Evolutionary conservation across 2,888 invertebrate genomes (phyloP).

Genomic region (Elegia similella): DNA sequence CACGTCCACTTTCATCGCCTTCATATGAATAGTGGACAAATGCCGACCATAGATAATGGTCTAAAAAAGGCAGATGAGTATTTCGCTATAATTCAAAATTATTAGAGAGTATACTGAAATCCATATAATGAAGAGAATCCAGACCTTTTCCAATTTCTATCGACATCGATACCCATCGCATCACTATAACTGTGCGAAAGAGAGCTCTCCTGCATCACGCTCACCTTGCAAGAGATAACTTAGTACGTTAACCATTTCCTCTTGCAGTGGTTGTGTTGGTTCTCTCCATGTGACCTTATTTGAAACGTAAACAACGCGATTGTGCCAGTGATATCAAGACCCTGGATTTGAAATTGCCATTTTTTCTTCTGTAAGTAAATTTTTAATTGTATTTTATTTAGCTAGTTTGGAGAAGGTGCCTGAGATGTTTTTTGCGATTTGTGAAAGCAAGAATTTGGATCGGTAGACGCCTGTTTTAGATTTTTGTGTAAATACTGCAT

Average conservation of each 20-base stretch:
- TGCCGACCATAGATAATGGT: no score
- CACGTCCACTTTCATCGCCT: no score
- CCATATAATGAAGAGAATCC: background rate
- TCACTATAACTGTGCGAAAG: conserved; percentile 57
- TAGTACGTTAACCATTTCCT: conserved; percentile 57
- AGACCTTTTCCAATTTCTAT: conserved; percentile 7
- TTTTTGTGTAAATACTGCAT: no score
- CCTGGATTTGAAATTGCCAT: background rate
- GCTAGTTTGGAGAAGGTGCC: background rate
- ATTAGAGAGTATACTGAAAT: background rate
- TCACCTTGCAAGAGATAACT: conserved; percentile 51
- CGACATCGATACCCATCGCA: conserved; percentile 27
- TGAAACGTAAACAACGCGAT: conserved; percentile 46
- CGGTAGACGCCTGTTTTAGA: background rate
- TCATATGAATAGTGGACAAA: no score
- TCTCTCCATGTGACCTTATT: conserved; percentile 43
- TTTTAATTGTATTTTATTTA: background rate
- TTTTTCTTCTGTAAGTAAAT: background rate
- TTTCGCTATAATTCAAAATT: no score
- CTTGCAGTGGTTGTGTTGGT: conserved; percentile 28
- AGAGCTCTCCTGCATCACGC: conserved; percentile 49
- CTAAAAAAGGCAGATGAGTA: no score
- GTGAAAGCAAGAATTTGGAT: conserved; percentile 10
- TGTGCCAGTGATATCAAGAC: conserved; percentile 26
- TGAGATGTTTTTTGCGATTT: background rate